Conservation (phyloP, 2,797 vertebrate species). For the Alauda arvensis region DNA sequence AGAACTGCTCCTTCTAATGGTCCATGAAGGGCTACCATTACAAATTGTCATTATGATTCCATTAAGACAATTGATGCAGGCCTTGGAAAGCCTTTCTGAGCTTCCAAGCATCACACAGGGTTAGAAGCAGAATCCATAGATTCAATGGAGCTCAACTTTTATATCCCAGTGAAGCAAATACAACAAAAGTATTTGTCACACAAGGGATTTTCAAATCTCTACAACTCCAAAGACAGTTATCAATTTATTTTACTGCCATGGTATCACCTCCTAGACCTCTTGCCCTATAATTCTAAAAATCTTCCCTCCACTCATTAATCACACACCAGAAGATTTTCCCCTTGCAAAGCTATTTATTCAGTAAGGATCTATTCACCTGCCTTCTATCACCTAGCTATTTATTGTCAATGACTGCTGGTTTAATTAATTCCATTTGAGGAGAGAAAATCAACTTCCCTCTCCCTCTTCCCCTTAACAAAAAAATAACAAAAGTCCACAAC, state of each 20-base stretch:
- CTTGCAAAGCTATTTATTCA: neutral
- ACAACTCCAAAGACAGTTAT: neutral
- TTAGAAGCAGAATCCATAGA: neutral
- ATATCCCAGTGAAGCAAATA: neutral
- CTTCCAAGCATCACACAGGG: neutral
- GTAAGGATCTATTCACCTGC: neutral
- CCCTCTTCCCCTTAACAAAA: neutral
- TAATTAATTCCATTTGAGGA: neutral
- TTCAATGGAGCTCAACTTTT: neutral
- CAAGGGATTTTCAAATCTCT: neutral
- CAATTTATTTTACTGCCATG: neutral
- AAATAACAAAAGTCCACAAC: neutral
- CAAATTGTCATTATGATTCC: neutral
- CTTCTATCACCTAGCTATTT: neutral
- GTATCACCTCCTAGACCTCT: neutral
- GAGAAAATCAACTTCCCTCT: neutral
- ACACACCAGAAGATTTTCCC: neutral
- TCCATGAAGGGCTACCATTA: neutral
- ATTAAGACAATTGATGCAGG: neutral
- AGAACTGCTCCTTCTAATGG: neutral
- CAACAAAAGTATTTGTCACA: neutral
- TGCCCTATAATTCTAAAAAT: neutral
- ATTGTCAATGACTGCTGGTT: neutral
- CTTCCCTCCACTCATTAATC: neutral
- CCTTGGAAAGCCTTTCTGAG: neutral